Base-by-base conservation (phyloP, 2,888 invertebrate genomes). In the Euzophera pinguis region DNA sequence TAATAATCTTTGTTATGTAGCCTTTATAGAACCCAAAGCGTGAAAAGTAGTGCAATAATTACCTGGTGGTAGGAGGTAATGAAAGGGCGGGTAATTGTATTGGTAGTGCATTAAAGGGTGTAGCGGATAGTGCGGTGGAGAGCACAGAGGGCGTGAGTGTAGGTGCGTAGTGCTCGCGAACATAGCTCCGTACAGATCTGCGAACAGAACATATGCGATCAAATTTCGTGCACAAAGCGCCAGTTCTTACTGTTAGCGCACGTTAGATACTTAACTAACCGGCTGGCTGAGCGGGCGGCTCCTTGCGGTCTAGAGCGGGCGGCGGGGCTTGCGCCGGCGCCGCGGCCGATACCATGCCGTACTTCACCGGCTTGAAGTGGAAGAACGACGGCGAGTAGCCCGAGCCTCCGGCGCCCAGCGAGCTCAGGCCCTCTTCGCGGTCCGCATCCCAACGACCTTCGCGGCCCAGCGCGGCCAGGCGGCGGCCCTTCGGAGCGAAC, bases 401-500 rank as follows among this genome's bases (percentile, higher is more conserved):
- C 47, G 96, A 96, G 52, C 94, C 95, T 55, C 93, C 91, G 57
- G 93, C 92, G 74, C 94, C 94, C 64, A 96, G 83, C 50, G 96
- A 95, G 81, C 96, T 96, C 63, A 96, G 93, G 53, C 95, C 93
- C 65, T 96, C 96, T 65, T 96, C 96, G 56, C 96, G 92, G 79
- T 95, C 96, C 70, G 95, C 95, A 61, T 94, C 93, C 81, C 94
- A 95, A 60, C 95, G 93, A 10, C 95, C 96, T 73, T 97, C 97
- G 69, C 97, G 95, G 45, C 98, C 98, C 91, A 98, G 93, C 47
- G 97, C 97, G 0, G 97, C 97, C 69, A 98, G 87, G 71, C 98
- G 97, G 38, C 98, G 92, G 29, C 98, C 97, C 88, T 96, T 98
- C 32, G 98, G 95, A 87, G 97, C 94, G 83, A 98, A 98, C 98